Evolutionary conservation across 2,888 invertebrate species (phyloP), one percentile per base, ranked within the genome.

Genomic region (Isoperla grammatica): DNA sequence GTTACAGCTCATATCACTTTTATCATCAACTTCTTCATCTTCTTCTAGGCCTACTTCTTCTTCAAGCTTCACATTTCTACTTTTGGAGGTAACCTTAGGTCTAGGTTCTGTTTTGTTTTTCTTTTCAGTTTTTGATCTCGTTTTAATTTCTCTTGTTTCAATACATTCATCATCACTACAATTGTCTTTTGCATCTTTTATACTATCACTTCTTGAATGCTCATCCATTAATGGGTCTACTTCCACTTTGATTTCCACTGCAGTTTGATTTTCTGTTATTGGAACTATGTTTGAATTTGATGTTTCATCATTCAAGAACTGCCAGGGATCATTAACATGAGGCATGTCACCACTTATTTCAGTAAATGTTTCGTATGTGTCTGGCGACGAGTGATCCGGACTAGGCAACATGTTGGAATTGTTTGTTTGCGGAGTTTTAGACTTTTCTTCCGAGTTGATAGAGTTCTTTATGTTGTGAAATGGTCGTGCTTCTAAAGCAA

Each of bases 211-310:
- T 29, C 12, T 12, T 5, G 29, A 13, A 29, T n/a, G 29, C 2
- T 23, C 35, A 8, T 13, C 35, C 15, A 29, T 9, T 39, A 17
- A 17, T 37, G 53, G 53, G 37, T 39, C 53, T 37, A 17, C 17
- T 19, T 53, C 53, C 8, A 53, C 53, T 53, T 53, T 53, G 12
- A 53, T 39, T 39, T 53, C 37, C 37, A 53, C 37, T 29, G n/a
- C 15, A 12, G 11, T 50, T 50, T 29, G 29, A 13, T n/a, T 11
- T 12, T 4, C 29, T 29, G 4, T 29, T 23, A 13, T 5, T 2
- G 49, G 49, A 15, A n/a, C 2, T 6, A 29, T 49, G 15, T 15
- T 49, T 23, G 35, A 53, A 39, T 17, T 53, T 9, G 37, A 17
- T 17, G 53, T 17, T 17, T 53, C 53, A 2, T 37, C 39, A 39